A percentile compares a stretch with the other conserved stretches of the same genome.
Evolutionary conservation across 2,113 vertebrate species (phyloP).

Genomic region (Bothrops jararaca): DNA sequence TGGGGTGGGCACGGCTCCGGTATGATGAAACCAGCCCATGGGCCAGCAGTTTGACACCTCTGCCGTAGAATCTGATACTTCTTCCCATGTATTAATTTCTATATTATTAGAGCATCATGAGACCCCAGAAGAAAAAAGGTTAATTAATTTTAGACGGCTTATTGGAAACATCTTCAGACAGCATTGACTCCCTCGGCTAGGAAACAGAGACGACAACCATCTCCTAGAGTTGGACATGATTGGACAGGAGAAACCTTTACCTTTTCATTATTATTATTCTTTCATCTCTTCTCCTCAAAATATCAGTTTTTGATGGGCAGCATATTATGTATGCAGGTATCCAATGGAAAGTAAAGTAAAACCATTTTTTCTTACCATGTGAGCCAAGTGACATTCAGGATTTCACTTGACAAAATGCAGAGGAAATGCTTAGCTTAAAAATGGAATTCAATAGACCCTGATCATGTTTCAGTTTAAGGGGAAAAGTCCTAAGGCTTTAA

Average conservation of each 20-base stretch:
- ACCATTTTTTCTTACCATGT: neutral
- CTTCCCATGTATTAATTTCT: too few relatives aligned
- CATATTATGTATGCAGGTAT: neutral
- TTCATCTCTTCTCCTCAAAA: neutral
- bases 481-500: neutral
- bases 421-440: neutral
- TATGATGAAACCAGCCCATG: too few relatives aligned
- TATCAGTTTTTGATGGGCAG: neutral
- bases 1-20: too few relatives aligned
- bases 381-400: neutral
- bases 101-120: neutral
- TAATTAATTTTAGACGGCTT: neutral
- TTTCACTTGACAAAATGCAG: neutral
- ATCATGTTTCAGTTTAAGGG: neutral
- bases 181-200: neutral
- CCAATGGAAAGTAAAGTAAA: neutral
- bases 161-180: neutral
- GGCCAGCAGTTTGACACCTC: too few relatives aligned
- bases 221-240: neutral
- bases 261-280: neutral
- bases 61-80: neutral
- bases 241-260: neutral
- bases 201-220: neutral
- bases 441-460: neutral
- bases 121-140: neutral